phyloP scores from a whole-genome alignment of 1,140 invertebrate genomes.

The Pemphigus obesinymphae region DNA sequence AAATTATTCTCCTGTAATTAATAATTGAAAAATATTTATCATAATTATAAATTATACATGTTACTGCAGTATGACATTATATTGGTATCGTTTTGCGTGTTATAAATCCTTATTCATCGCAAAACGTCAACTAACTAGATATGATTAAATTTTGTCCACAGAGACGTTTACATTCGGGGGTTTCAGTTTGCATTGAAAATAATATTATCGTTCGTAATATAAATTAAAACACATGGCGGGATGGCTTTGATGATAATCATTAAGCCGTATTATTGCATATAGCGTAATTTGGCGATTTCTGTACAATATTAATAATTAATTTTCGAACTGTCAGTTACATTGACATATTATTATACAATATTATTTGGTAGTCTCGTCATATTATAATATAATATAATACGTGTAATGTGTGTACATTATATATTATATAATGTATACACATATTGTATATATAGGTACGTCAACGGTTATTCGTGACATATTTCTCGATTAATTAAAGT shows the following conservation, averaged over 20 bases:
- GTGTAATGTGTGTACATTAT: too few species aligned
- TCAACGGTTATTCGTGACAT: not conserved
- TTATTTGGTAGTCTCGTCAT: too few species aligned
- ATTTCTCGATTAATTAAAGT: constrained; percentile 26
- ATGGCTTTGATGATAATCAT: not conserved
- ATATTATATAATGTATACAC: too few species aligned
- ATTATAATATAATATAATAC: too few species aligned
- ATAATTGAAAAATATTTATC: not conserved
- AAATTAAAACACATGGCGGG: constrained; percentile 5
- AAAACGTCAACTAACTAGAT: not conserved
- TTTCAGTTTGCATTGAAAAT: not conserved
- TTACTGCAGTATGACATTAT: not conserved
- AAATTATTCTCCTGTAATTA: too few species aligned
- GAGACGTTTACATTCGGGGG: not conserved
- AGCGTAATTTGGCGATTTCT: not conserved
- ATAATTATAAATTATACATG: not conserved
- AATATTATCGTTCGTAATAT: not conserved
- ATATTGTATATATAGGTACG: not conserved
- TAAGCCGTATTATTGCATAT: constrained; percentile 2
- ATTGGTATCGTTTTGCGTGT: not conserved
- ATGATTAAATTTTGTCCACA: not conserved
- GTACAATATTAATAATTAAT: constrained; percentile 20
- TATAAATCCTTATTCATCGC: constrained; percentile 3
- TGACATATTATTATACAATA: not conserved
- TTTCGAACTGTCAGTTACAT: constrained; percentile 19